Evolutionary conservation across 2,797 vertebrate species (phyloP).

Genomic region (Chelmon rostratus): DNA sequence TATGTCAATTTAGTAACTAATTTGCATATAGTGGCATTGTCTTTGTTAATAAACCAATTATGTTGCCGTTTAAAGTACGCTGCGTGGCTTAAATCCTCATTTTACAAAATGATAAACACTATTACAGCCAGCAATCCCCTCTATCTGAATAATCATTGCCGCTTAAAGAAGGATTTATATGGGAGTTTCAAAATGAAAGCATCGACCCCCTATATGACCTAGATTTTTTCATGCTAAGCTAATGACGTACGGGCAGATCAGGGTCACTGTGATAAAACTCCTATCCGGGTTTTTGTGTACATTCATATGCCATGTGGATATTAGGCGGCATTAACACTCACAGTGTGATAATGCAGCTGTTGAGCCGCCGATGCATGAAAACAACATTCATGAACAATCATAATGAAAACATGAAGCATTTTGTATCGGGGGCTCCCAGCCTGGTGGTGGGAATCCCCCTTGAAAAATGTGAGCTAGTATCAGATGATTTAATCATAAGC

Average conservation of each 20-base stretch:
- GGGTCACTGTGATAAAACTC: conserved; percentile 38
- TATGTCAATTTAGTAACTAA: neutral
- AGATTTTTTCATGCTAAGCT: conserved; percentile 44
- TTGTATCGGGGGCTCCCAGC: neutral
- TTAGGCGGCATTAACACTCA: conserved; percentile 14
- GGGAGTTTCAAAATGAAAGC: conserved; percentile 1
- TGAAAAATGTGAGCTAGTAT: neutral
- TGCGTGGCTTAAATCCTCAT: neutral
- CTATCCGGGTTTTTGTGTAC: conserved; percentile 15
- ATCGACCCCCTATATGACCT: conserved; percentile 44
- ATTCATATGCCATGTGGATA: conserved; percentile 19
- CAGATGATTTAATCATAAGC: neutral
- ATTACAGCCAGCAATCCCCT: conserved; percentile 18
- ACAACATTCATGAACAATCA: conserved; percentile 11
- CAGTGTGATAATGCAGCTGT: conserved; percentile 30
- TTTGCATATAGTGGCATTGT: neutral
- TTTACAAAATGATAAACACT: neutral
- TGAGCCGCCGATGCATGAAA: conserved; percentile 27
- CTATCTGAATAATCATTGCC: neutral
- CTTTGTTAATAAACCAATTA: neutral
- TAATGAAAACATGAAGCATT: neutral
- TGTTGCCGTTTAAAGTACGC: neutral
- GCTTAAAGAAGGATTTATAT: conserved; percentile 28
- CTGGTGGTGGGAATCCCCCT: neutral
- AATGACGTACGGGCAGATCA: conserved; percentile 30